Conservation (phyloP, 2,888 invertebrate species). For the Macropis europaea region DNA sequence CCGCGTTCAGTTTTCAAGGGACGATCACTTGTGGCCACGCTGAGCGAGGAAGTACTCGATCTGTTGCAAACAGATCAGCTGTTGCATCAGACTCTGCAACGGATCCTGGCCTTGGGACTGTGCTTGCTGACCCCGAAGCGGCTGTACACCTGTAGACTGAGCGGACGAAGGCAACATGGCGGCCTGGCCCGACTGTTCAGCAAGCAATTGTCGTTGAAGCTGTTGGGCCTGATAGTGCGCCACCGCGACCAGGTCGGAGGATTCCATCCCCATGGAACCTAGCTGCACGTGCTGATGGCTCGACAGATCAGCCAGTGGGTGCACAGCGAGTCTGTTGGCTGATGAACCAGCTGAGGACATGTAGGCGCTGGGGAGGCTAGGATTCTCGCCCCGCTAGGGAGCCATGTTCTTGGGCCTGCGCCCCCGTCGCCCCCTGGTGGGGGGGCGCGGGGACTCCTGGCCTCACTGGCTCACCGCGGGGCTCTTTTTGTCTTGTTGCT, state of each 20-base stretch:
- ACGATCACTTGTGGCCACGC: constrained; percentile 71
- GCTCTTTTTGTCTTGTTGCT: constrained; percentile 91
- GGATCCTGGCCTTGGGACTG: constrained; percentile 73
- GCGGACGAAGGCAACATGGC: constrained; percentile 64
- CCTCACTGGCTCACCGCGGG: constrained; percentile 90
- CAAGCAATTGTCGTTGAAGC: constrained; percentile 66
- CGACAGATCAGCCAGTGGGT: constrained; percentile 56
- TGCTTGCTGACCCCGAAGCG: constrained; percentile 71
- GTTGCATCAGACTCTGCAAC: constrained; percentile 77
- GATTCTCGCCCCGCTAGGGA: constrained; percentile 80
- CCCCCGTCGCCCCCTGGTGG: constrained; percentile 80
- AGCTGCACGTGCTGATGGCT: constrained; percentile 61
- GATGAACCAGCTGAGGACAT: constrained; percentile 66
- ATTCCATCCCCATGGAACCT: constrained; percentile 72
- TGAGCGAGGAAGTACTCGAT: constrained; percentile 76
- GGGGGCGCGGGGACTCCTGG: constrained; percentile 80
- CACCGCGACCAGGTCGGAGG: constrained; percentile 66
- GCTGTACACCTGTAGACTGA: constrained; percentile 71
- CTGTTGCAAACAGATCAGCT: constrained; percentile 74
- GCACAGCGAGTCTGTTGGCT: constrained; percentile 65
- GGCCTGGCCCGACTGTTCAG: constrained; percentile 62
- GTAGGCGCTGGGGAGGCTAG: constrained; percentile 75
- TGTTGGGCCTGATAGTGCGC: constrained; percentile 71
- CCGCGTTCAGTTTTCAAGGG: not conserved
- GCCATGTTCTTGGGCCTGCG: constrained; percentile 80